Conservation (phyloP, 2,113 vertebrate species). For the Tympanuchus pallidicinctus region DNA sequence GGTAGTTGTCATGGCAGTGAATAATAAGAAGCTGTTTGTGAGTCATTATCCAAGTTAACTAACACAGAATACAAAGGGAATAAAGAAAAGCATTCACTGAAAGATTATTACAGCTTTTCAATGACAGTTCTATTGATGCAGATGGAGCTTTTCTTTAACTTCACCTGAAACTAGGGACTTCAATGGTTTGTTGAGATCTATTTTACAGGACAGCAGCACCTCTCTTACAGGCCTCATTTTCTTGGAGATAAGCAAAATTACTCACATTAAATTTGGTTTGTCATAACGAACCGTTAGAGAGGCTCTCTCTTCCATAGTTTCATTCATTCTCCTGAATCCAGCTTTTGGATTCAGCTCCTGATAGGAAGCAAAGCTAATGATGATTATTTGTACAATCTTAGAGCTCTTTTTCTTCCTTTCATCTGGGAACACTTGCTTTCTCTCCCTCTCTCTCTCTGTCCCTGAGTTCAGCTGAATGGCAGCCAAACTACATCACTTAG, state of each 20-base stretch:
- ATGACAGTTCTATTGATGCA: neutral
- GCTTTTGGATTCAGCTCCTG: constrained; percentile 12
- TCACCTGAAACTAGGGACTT: neutral
- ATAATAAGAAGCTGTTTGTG: neutral
- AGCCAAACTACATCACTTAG: constrained; percentile 45
- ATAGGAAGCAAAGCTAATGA: neutral
- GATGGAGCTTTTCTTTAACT: neutral
- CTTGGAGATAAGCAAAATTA: neutral
- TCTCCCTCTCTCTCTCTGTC: neutral
- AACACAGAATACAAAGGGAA: neutral
- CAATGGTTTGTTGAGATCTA: neutral
- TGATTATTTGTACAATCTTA: constrained; percentile 32
- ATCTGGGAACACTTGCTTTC: constrained; percentile 13
- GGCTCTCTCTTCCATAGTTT: neutral
- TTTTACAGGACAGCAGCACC: neutral
- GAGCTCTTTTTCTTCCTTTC: constrained; percentile 42
- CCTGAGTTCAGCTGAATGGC: constrained; percentile 33
- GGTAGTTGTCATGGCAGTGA: neutral
- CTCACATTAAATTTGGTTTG: neutral
- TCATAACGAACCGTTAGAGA: neutral
- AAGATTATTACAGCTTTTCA: neutral
- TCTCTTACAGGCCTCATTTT: neutral
- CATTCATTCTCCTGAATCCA: neutral
- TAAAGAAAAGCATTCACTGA: neutral
- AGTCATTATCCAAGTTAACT: neutral